A percentile compares a stretch with the other conserved stretches of the same genome.
phyloP scores from a whole-genome alignment of 2,797 vertebrate species.

The Poeciliopsis turneri region DNA sequence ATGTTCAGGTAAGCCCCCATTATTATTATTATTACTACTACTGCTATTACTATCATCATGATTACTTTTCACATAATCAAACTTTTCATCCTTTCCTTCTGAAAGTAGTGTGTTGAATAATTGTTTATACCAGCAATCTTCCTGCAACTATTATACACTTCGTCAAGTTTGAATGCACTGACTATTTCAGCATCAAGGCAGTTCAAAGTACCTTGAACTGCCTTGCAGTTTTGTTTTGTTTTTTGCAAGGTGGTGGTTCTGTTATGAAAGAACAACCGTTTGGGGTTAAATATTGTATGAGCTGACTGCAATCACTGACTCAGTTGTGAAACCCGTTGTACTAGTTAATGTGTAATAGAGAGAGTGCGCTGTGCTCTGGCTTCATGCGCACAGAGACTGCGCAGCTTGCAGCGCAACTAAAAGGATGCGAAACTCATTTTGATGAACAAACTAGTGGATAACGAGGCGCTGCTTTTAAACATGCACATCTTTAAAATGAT shows the following conservation, averaged over 20 bases:
- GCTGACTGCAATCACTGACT: background rate
- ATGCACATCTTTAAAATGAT: background rate
- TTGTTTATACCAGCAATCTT: background rate
- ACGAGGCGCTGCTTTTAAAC: background rate
- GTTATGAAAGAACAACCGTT: background rate
- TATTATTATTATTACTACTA: background rate
- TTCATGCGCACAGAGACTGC: background rate
- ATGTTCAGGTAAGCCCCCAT: conserved; percentile 50
- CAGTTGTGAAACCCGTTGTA: conserved; percentile 2
- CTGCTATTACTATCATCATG: too few relatives aligned
- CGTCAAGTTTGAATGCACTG: background rate
- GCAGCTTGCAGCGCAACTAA: background rate
- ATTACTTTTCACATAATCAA: background rate
- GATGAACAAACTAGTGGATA: background rate
- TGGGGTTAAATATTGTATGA: background rate
- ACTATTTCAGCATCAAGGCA: too few relatives aligned
- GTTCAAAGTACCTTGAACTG: too few relatives aligned
- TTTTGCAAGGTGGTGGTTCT: background rate
- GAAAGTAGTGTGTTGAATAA: background rate
- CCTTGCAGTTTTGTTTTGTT: background rate
- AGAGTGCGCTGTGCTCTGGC: background rate
- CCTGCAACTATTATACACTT: background rate
- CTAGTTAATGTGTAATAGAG: conserved; percentile 8
- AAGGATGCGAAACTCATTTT: background rate
- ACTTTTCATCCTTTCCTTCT: background rate